These are phyloP conservation scores for Xyrichtys novacula DNA, from an alignment of 2,797 vertebrate genomes.

Conservation along the genomic window DNA sequence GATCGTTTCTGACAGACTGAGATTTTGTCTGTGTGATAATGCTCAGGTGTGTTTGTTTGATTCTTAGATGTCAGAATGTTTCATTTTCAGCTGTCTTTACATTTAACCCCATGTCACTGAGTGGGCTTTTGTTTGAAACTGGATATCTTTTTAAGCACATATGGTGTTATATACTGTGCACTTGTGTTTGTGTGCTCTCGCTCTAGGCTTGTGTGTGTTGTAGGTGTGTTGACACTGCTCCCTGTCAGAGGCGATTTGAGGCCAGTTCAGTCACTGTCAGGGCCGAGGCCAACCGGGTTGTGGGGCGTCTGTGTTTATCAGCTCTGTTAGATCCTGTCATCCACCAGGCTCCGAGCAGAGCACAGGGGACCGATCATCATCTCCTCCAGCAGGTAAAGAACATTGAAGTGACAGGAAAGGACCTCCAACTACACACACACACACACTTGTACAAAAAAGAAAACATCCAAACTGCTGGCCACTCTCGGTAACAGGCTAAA, in stretches of 20 bases:
- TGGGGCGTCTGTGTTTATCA: constrained; percentile 81
- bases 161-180: constrained; percentile 17
- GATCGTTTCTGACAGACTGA: constrained; percentile 43
- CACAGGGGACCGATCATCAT: constrained; percentile 78
- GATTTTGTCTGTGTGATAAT: constrained; percentile 19
- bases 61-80: too few relatives aligned
- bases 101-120: constrained; percentile 18
- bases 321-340: constrained; percentile 83
- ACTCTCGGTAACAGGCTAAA: constrained; percentile 25
- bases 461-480: constrained; percentile 50
- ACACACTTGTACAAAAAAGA: constrained; percentile 37
- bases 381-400: constrained; percentile 81
- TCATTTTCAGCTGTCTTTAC: constrained; percentile 24
- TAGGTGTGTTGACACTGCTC: constrained; percentile 71
- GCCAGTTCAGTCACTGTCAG: constrained; percentile 87
- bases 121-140: constrained; percentile 1
- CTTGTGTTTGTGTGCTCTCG: constrained; percentile 22
- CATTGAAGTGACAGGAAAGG: constrained; percentile 80
- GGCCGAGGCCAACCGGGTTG: constrained; percentile 74
- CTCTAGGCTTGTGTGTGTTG: constrained; percentile 24
- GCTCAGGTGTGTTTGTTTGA: constrained; percentile 15
- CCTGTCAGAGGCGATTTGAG: constrained; percentile 86
- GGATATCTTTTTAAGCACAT: constrained; percentile 32
- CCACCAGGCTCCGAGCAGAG: constrained; percentile 67
- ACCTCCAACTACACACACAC: constrained; percentile 65